These are phyloP conservation scores for Rhodeus uyekii DNA, from an alignment of 2,797 vertebrate genomes.

Conservation along the genomic window DNA sequence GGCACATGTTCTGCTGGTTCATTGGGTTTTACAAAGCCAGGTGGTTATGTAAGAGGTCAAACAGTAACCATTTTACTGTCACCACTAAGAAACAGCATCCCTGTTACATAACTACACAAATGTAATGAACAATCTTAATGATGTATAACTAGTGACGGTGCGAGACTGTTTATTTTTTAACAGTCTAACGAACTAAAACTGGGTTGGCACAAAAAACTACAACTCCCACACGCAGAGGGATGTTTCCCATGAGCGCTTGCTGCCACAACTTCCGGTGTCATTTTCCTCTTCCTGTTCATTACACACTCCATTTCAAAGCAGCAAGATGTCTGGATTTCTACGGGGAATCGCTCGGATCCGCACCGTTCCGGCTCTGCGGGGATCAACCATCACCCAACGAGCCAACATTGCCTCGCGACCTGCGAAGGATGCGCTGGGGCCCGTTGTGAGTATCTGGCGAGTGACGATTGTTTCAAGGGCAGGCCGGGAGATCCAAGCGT, in stretches of 20 bases:
- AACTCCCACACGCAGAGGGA: neutral
- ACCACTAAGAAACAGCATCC: neutral
- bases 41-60: neutral
- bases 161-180: neutral
- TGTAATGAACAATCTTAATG: neutral
- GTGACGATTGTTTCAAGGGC: neutral
- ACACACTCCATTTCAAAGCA: neutral
- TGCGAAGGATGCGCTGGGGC: constrained; percentile 51
- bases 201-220: constrained; percentile 1
- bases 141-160: neutral
- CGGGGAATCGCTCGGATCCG: constrained; percentile 52
- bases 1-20: neutral
- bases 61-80: constrained; percentile 1
- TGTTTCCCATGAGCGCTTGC: constrained; percentile 7
- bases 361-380: constrained; percentile 50
- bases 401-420: constrained; percentile 55
- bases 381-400: constrained; percentile 52
- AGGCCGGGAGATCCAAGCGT: neutral
- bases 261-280: neutral
- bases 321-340: constrained; percentile 60
- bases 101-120: neutral
- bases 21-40: neutral
- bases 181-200: neutral
- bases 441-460: constrained; percentile 52
- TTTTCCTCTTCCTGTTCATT: constrained; percentile 15